Evolutionary conservation across 1,140 invertebrate genomes (phyloP), one percentile per base, ranked within the genome.

Genomic region (Thaumetopoea pityocampa): DNA sequence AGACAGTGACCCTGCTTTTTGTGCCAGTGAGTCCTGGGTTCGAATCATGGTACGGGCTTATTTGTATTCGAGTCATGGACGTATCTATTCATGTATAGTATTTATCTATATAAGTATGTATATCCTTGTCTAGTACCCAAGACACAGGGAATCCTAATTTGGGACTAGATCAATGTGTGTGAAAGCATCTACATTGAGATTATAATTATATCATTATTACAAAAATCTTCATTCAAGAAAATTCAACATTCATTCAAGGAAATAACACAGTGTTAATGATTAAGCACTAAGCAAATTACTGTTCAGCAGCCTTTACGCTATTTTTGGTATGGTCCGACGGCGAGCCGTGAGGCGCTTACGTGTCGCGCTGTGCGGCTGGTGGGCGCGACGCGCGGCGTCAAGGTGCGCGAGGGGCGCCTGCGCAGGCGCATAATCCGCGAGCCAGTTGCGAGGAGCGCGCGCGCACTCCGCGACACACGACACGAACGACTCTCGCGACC

Each of bases 401-500:
- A 71, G 72, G 70, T 59, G 72, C 33, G 45, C 56, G 63, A 60
- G 64, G 66, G 58, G 55, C 54, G 42, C 57, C 44, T 45, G 57
- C 42, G 48, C 40, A 20, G 44, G 36, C 41, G 53, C 47, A 77
- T 59, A 81, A 56, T 68, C 67, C 72, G 73, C 66, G 68, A 67
- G 67, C 46, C 67, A 70, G 63, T 80, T 64, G 77, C 70, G 42
- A 74, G 54, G 51, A 58, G 61, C 70, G 76, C 72, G 68, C 76
- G 79, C 74, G 72, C 74, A 62, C 52, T 49, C 40, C 40, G 60
- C 63, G 69, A 66, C 59, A 54, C 35, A 54, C 76, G 73, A 79
- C 46, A 83, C 79, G 79, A 84, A 84, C 79, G 79, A 84, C 74
- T 79, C 79, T 71, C 79, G 79, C 72, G 72, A 79, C 53, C 53